These are phyloP conservation scores for Chloropsis hardwickii DNA, from an alignment of 2,113 vertebrate species.

Conservation along the genomic window DNA sequence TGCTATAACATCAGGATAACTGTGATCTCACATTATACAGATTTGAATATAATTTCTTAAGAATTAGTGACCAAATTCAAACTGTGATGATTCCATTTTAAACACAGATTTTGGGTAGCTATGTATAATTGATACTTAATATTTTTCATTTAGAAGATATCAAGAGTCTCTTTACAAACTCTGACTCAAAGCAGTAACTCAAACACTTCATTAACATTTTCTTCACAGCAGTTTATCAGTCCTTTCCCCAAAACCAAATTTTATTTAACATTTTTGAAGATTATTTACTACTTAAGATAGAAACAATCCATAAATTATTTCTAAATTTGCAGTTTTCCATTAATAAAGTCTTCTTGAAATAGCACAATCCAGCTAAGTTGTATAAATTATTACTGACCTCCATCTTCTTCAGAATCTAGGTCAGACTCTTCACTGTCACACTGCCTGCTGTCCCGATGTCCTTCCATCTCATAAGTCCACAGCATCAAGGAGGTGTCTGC, in stretches of 20 bases:
- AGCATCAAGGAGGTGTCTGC: slow-evolving; percentile 94
- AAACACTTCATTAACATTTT: background rate
- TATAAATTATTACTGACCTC: slow-evolving; percentile 75
- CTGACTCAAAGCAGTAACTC: background rate
- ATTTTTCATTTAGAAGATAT: background rate
- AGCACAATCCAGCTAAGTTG: background rate
- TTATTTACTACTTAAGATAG: background rate
- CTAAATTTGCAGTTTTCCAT: background rate
- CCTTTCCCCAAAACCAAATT: background rate
- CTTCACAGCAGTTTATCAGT: background rate
- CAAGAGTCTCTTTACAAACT: background rate
- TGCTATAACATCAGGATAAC: background rate
- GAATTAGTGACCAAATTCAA: background rate
- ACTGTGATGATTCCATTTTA: background rate
- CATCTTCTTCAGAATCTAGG: slow-evolving; percentile 94
- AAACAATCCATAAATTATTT: background rate
- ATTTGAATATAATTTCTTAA: background rate
- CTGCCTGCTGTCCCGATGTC: slow-evolving; percentile 81
- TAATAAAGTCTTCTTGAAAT: background rate
- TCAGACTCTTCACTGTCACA: slow-evolving; percentile 98
- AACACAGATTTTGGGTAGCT: background rate
- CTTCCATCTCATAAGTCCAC: slow-evolving; percentile 89
- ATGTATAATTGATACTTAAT: background rate
- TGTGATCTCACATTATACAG: background rate
- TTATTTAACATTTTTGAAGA: background rate